Base-by-base conservation (phyloP, 2,888 invertebrate species). In the Chalcis sispes region DNA sequence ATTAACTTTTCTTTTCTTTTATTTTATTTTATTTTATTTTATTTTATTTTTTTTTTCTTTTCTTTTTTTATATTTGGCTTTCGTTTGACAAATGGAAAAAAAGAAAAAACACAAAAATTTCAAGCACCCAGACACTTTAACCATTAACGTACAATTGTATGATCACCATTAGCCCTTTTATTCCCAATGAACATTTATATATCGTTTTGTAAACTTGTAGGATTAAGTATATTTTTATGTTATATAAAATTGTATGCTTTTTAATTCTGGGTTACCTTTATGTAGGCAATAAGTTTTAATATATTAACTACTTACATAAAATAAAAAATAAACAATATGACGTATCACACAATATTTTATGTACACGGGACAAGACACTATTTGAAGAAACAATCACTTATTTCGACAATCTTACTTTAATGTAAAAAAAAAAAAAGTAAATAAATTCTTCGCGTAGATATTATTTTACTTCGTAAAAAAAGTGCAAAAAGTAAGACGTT, bases 91-190 rank as follows among this genome's bases (percentile, higher is more conserved):
- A n/a, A n/a, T n/a, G n/a, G n/a, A n/a, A n/a, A n/a, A n/a, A n/a
- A n/a, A n/a, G n/a, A 75, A 56, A 59, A 70, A 77, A 73, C 62
- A 77, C 58, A 65, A 66, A 66, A 70, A 66, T 32, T 52, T 61
- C 46, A 77, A 75, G 42, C 71, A 76, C 62, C 46, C 59, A 67
- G 23, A 67, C 46, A 67, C 1, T 69, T 69, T 36, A 56, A 20
- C 56, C 32, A 32, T 40, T 66, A 13, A 54, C 27, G 29, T 15
- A 46, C 20, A 40, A 5, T 40, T 59, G 29, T 27, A 67, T 77
- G 67, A 75, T 77, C 67, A 77, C 77, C 75, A 75, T 77, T 71
- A 77, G 72, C 72, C 74, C 74, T 56, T 61, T 42, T 36, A 20
- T 40, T 62, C 61, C 59, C 59, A 67, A 64, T 23, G n/a, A 65